These are phyloP conservation scores for Luehdorfia chinensis DNA, from an alignment of 1,140 invertebrate species.

Conservation along the genomic window DNA sequence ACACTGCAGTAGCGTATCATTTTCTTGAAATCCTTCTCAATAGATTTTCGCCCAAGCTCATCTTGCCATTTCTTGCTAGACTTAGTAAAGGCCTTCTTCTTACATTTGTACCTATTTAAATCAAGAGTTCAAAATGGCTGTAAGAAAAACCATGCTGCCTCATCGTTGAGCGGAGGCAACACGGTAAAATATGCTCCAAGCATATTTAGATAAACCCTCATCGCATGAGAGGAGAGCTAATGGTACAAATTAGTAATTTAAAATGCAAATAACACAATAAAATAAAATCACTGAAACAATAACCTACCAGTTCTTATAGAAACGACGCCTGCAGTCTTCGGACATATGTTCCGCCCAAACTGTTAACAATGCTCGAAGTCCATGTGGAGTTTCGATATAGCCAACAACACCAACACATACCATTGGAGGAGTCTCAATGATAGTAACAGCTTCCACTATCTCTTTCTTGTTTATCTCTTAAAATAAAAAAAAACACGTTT, in stretches of 20 bases:
- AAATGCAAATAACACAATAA: slow-evolving; percentile 5
- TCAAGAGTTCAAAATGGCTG: slow-evolving; percentile 56
- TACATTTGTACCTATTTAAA: slow-evolving; percentile 95
- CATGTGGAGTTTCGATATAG: slow-evolving; percentile 99
- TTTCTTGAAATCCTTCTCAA: slow-evolving; percentile 97
- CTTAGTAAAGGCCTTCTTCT: slow-evolving; percentile 99
- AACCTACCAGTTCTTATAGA: slow-evolving; percentile 99
- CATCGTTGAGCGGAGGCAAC: slow-evolving; percentile 83
- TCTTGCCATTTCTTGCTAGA: slow-evolving; percentile 99
- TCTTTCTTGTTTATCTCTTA: slow-evolving; percentile 99
- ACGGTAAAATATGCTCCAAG: slow-evolving; percentile 60
- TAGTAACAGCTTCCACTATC: slow-evolving; percentile 99
- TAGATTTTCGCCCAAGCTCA: slow-evolving; percentile 96
- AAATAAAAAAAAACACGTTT: slow-evolving; percentile 26
- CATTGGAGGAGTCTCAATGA: slow-evolving; percentile 99
- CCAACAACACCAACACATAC: slow-evolving; percentile 98
- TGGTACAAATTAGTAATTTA: slow-evolving; percentile 27
- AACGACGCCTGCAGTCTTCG: slow-evolving; percentile 98
- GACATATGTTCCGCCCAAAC: slow-evolving; percentile 99
- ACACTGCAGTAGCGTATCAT: slow-evolving; percentile 99
- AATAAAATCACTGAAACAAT: slow-evolving; percentile 10
- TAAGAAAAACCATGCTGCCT: slow-evolving; percentile 72
- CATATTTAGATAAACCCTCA: slow-evolving; percentile 78
- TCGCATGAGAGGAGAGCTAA: slow-evolving; percentile 83
- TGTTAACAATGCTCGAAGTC: slow-evolving; percentile 94